phyloP scores from a whole-genome alignment of 2,113 vertebrate species.

The Pteronura brasiliensis region DNA sequence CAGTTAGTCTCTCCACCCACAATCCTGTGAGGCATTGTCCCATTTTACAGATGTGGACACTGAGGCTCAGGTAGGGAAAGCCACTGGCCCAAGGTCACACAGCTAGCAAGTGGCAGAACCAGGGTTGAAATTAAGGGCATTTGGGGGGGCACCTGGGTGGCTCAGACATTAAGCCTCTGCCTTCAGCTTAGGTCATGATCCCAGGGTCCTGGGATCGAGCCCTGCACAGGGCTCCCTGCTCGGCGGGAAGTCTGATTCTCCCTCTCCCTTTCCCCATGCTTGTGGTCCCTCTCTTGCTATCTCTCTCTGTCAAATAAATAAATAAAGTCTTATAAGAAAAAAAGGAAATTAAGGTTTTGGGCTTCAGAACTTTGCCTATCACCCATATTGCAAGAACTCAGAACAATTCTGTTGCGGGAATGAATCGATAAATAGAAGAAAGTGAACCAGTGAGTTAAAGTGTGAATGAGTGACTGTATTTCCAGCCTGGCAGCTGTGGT shows the following conservation, averaged over 20 bases:
- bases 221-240: too few species aligned
- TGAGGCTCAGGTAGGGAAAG: background rate
- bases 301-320: too few species aligned
- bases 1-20: background rate
- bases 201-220: too few species aligned
- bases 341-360: background rate
- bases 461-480: background rate
- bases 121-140: background rate
- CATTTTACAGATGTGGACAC: background rate
- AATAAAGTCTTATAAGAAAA: too few species aligned
- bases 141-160: too few species aligned
- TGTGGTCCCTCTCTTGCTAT: too few species aligned
- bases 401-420: background rate
- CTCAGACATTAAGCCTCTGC: too few species aligned
- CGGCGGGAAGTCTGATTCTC: too few species aligned
- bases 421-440: background rate
- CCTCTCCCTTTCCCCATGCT: too few species aligned
- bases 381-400: fast-evolving
- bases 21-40: background rate
- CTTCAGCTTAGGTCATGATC: too few species aligned
- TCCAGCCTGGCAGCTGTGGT: background rate
- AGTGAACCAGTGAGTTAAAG: background rate
- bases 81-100: background rate
- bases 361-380: background rate
- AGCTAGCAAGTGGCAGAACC: background rate